Base-by-base conservation (phyloP, 2,797 vertebrate species). In the Gila robusta region DNA sequence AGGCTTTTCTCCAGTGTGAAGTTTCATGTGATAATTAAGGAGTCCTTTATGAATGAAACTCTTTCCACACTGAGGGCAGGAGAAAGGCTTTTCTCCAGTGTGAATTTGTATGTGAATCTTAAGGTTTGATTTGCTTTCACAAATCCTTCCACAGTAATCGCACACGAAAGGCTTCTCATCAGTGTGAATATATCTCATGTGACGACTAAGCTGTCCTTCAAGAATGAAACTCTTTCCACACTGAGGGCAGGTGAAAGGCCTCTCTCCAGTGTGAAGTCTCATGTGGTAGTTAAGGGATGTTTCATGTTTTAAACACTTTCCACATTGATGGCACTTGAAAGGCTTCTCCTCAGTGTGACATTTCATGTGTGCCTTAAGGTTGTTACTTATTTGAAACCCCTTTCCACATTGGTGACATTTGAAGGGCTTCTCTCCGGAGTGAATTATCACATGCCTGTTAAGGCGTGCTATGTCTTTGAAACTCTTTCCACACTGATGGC, bases 171-270 rank as follows among this genome's bases (percentile, higher is more conserved):
- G 49, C 74, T 77, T 77, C 74, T 77, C 49, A 6, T 77, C 73
- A 0, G 73, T 77, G 32, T 77, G 73, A 37, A 77, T 77, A 12
- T 56, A 77, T 56, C 73, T 37, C 35, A 77, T 37, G 49, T 77
- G 73, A 7, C 73, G 73, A 56, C 73, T 77, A 12, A 77, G 73
- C 35, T 77, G 73, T 56, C 73, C 73, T 56, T 77, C 73, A n/a
- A 77, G 73, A 56, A 77, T 77, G 49, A 77, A 77, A 56, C 74
- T 77, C 49, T 77, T 77, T 77, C 74, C 74, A 56, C 74, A 77
- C 49, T 56, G 73, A 37, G 52, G 49, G 49, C 73, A 77, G 73
- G 73, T 56, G 28, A 56, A 77, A 77, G 73, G 73, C 73, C 73
- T 77, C 52, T 77, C 73, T 77, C 73, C 73, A 37, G 73, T 77